These are phyloP conservation scores for Cichladusa arquata DNA, from an alignment of 2,113 vertebrate genomes.

Conservation along the genomic window DNA sequence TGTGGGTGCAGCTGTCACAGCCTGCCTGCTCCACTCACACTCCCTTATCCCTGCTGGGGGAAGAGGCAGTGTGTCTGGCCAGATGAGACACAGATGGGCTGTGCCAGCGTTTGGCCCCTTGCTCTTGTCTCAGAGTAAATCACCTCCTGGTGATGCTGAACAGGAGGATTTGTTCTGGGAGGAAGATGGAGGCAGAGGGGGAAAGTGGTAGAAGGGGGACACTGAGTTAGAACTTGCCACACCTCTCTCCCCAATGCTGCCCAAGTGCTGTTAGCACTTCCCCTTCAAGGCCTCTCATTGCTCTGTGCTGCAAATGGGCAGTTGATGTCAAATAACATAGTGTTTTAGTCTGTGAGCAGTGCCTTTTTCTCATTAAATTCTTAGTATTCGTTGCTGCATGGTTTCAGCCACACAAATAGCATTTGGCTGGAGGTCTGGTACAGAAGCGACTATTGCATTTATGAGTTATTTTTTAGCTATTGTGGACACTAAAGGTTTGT, in stretches of 20 bases:
- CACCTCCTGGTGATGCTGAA: neutral
- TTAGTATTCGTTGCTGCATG: neutral
- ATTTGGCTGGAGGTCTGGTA: neutral
- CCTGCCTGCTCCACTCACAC: neutral
- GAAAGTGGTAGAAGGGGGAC: neutral
- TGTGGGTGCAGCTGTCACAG: neutral
- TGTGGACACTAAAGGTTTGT: neutral
- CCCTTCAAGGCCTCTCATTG: fast-evolving
- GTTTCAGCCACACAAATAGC: neutral
- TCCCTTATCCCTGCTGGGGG: neutral
- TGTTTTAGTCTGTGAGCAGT: neutral
- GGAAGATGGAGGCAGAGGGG: neutral
- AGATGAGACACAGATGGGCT: neutral
- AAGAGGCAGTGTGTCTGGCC: neutral
- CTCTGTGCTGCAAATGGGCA: neutral
- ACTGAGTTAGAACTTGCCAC: neutral
- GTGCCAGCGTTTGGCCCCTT: neutral
- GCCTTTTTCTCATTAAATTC: neutral
- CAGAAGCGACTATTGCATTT: neutral
- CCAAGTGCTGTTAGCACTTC: neutral
- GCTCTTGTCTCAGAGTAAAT: neutral
- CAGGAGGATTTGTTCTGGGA: neutral
- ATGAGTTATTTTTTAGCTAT: neutral
- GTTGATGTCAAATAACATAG: neutral
- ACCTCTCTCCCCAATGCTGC: neutral